Percentiles rank a stretch among this genome's conserved stretches.
Conservation (phyloP, 2,888 invertebrate species). For the Aethes cnicana region DNA sequence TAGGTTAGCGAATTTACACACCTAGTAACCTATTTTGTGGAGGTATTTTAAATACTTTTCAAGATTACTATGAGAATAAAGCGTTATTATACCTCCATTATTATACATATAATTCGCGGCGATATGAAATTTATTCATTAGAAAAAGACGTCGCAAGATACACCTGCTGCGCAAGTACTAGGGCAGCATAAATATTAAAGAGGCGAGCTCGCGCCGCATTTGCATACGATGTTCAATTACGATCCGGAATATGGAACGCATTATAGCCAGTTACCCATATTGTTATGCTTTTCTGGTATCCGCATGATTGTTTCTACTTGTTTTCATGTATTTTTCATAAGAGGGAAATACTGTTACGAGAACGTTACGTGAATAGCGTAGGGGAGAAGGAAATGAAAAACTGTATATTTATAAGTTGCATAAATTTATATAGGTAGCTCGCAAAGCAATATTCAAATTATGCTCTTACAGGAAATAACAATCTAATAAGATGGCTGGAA, state of each 20-base stretch:
- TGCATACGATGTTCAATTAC: slow-evolving; percentile 78
- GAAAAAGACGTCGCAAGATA: slow-evolving; percentile 23
- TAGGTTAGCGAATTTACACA: too few species aligned
- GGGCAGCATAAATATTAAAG: slow-evolving; percentile 69
- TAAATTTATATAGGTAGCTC: background rate
- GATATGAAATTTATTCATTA: background rate
- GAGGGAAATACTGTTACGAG: slow-evolving; percentile 32
- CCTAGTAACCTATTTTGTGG: too few species aligned
- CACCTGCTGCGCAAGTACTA: slow-evolving; percentile 68
- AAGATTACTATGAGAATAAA: too few species aligned
- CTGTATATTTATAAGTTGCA: background rate
- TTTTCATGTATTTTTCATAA: slow-evolving; percentile 42
- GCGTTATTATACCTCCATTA: too few species aligned
- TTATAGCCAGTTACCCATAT: slow-evolving; percentile 52
- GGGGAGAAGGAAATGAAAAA: slow-evolving; percentile 29
- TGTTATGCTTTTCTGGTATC: slow-evolving; percentile 59
- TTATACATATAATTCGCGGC: too few species aligned
- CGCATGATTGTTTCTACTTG: slow-evolving; percentile 48
- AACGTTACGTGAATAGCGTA: slow-evolving; percentile 14
- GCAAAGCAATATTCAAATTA: background rate
- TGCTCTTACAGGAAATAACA: background rate
- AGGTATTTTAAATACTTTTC: too few species aligned
- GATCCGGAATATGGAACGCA: slow-evolving; percentile 68
- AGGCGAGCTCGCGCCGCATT: slow-evolving; percentile 66
- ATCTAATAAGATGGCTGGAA: background rate